Evolutionary conservation across 2,113 vertebrate species (phyloP), one percentile per base, ranked within the genome.

Genomic region (Gasterosteus aculeatus): DNA sequence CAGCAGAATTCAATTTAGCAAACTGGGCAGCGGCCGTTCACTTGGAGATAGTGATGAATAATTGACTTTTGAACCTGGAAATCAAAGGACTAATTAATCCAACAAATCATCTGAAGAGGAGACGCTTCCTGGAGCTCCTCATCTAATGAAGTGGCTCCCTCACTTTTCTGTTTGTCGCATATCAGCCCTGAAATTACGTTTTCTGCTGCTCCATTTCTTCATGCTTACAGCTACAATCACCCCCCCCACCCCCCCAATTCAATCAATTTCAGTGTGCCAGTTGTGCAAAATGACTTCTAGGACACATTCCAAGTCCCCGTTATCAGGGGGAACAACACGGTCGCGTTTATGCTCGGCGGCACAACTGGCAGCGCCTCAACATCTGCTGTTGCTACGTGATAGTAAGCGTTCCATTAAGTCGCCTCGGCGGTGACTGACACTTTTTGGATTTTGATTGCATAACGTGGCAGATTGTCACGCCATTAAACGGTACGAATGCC

Each of bases 361-460:
- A 83, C 75, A 60, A 86, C 72, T 69, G 78, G 72, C 84, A 86
- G 78, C 22, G 62, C 82, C 67, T 85, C 79, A 81, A 49, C 72
- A 85, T 87, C 75, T 86, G 85, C 71, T 81, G 87, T 41, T 84
- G 49, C 76, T 66, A 73, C 78, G 80, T 46, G 78, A 88, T 76
- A 78, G 82, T 85, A 78, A 87, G 84, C 76, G 74, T 91, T 87
- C 88, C 86, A 87, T 33, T 26, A 26, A 26, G 22, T 26, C 22
- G 22, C 22, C 22, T 26, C 22, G 22, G 22, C 22, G 22, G 22
- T 26, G 22, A 26, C 22, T 26, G 22, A 26, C 22, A 26, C 22
- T 26, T 26, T 26, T 26, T 26, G 22, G 22, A 26, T 26, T 1
- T 26, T 26, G 22, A 26, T 26, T 26, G 22, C 22, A 26, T 26